A percentile compares a stretch with the other conserved stretches of the same genome.
Conservation (phyloP, 2,888 invertebrate genomes). For the Melinaea menophilus region DNA sequence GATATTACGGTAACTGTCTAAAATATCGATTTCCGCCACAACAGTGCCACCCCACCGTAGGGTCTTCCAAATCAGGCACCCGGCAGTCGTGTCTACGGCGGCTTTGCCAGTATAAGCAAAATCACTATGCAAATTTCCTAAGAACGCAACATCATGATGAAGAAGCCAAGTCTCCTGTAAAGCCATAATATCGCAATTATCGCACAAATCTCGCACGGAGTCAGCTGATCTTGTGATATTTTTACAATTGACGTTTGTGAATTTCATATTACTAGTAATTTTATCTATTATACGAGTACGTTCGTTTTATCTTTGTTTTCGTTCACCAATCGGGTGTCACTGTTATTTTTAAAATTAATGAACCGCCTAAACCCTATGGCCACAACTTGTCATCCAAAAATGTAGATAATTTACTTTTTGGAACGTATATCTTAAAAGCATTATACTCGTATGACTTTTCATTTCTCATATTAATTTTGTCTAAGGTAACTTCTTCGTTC, state of each 20-base stretch:
- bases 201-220: too few species aligned
- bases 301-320: not conserved
- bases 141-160: too few species aligned
- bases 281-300: conserved; percentile 7
- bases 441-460: conserved; percentile 25
- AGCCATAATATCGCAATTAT: too few species aligned
- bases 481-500: conserved; percentile 11
- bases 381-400: conserved; percentile 30
- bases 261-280: not conserved
- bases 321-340: not conserved
- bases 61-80: too few species aligned
- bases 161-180: too few species aligned
- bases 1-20: too few species aligned
- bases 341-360: conserved; percentile 7
- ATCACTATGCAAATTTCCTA: too few species aligned
- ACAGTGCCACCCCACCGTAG: too few species aligned
- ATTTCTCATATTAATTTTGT: conserved; percentile 21
- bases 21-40: too few species aligned
- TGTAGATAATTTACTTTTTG: conserved; percentile 22
- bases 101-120: too few species aligned
- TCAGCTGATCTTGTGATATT: conserved; percentile 1
- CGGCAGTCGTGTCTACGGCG: too few species aligned
- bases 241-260: conserved; percentile 8
- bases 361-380: conserved; percentile 27
- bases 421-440: conserved; percentile 29